These are phyloP conservation scores for Brachionus rotundiformis DNA, from an alignment of 1,140 invertebrate genomes.

Conservation along the genomic window DNA sequence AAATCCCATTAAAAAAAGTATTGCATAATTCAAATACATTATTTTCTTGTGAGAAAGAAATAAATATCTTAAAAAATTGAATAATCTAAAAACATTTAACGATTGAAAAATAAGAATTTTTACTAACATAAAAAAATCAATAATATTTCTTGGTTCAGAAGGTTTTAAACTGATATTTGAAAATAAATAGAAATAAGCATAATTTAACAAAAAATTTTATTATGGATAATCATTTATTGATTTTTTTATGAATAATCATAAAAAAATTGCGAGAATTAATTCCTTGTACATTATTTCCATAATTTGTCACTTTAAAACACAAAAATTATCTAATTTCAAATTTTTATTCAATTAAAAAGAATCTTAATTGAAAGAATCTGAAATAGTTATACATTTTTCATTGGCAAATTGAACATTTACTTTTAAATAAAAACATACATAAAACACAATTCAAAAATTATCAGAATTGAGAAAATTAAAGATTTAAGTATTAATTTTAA, in stretches of 20 bases:
- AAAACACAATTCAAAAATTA: too few relatives aligned
- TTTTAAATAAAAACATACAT: too few relatives aligned
- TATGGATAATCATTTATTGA: not conserved
- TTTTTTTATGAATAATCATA: not conserved
- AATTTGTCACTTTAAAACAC: not conserved
- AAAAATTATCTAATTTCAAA: too few relatives aligned
- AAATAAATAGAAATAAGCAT: not conserved
- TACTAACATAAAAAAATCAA: not conserved
- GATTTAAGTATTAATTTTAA: too few relatives aligned
- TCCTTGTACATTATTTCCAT: not conserved
- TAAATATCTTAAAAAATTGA: slow-evolving; percentile 3
- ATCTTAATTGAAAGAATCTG: too few relatives aligned
- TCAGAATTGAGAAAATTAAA: too few relatives aligned
- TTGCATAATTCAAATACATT: slow-evolving; percentile 20
- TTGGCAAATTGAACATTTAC: too few relatives aligned
- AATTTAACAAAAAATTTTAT: not conserved
- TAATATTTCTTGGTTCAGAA: slow-evolving; percentile 8
- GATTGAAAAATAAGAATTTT: not conserved
- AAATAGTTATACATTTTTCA: too few relatives aligned
- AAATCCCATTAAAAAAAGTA: not conserved
- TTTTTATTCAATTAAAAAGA: too few relatives aligned
- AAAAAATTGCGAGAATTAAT: not conserved
- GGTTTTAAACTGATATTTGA: not conserved
- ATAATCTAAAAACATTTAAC: not conserved
- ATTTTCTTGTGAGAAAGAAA: not conserved